Conservation (phyloP, 2,797 vertebrate species). For the Megaceryle alcyon region DNA sequence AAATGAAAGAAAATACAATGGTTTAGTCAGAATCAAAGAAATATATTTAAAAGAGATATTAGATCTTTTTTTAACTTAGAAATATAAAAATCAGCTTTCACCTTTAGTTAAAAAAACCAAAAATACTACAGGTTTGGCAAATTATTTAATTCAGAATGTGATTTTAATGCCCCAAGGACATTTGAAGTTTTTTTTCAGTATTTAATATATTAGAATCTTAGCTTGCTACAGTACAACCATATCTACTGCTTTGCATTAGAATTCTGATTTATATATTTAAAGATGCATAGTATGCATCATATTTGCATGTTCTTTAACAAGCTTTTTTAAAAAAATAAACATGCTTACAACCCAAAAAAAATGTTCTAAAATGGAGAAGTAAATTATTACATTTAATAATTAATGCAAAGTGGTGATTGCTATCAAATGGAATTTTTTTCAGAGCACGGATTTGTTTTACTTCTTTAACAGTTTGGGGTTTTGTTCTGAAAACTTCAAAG, state of each 20-base stretch:
- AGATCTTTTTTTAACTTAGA: background rate
- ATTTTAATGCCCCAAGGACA: background rate
- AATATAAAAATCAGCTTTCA: background rate
- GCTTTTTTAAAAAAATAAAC: background rate
- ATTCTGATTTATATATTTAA: background rate
- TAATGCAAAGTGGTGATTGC: background rate
- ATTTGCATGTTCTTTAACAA: background rate
- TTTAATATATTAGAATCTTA: background rate
- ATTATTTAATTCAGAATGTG: background rate
- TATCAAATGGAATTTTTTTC: background rate
- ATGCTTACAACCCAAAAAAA: background rate
- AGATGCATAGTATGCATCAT: background rate
- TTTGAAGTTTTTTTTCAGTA: background rate
- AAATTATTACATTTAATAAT: background rate
- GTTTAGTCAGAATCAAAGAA: background rate
- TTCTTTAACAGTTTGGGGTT: background rate
- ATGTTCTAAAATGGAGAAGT: background rate
- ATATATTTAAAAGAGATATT: background rate
- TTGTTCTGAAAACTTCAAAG: background rate
- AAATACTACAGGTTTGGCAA: background rate
- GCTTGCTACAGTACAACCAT: background rate
- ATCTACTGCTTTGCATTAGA: background rate
- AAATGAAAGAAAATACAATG: background rate
- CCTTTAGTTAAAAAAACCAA: background rate
- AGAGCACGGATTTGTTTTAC: background rate